Base-by-base conservation (phyloP, 1,140 invertebrate species). In the Drosophila busckii region DNA sequence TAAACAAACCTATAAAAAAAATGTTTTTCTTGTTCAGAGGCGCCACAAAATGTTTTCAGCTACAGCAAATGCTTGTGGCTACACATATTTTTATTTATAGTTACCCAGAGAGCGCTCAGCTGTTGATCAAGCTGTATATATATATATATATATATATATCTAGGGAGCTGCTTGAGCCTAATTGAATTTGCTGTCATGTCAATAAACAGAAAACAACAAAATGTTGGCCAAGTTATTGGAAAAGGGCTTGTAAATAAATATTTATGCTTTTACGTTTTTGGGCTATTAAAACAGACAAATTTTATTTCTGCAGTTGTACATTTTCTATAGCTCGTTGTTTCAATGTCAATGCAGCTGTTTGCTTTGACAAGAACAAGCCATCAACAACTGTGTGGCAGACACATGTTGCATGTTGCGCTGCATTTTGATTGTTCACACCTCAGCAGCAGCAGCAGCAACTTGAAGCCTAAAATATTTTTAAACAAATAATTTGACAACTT, bases 291-390 rank as follows among this genome's bases (percentile, higher is more conserved):
- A 9, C 16, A 10, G 6, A 13, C 16, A 20, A 22, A 22, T 37
- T 10, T 37, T 12, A 19, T 19, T 37, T 20, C 5, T n/a, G n/a
- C n/a, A n/a, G n/a, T n/a, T n/a, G n/a, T n/a, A n/a, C n/a, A n/a
- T n/a, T n/a, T n/a, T n/a, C n/a, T n/a, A n/a, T n/a, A n/a, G n/a
- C n/a, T n/a, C n/a, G n/a, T n/a, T n/a, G n/a, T n/a, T 82, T 82
- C 64, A 82, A 80, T 80, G 75, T 82, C 75, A 80, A 75, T 82
- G 75, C 75, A 82, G 75, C 75, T 80, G 75, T 70, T 82, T 38
- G 16, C 25, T 32, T 63, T 59, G 52, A 67, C 63, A 67, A 55
- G 37, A 67, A 41, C 59, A 61, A 42, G 53, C 53, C 26, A 70
- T 58, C 58, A 48, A 58, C 54, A 56, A 60, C 41, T 70, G 40